phyloP scores from a whole-genome alignment of 2,113 vertebrate genomes.

The Anguilla japonica region DNA sequence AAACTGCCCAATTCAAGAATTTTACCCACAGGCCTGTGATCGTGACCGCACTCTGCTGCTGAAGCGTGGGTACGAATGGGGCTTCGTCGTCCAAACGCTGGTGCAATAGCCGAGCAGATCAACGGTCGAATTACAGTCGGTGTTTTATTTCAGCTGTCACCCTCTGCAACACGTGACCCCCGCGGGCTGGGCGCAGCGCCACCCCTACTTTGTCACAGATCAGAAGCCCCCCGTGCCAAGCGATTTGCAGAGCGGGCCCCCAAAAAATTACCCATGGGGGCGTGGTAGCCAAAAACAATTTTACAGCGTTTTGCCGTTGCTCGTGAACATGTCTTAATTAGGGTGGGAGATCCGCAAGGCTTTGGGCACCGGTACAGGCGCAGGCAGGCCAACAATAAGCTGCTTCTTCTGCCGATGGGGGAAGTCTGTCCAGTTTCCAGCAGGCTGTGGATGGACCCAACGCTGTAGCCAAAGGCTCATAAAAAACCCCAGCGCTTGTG shows the following conservation, averaged over 20 bases:
- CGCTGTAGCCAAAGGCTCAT: constrained; percentile 70
- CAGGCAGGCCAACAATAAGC: constrained; percentile 76
- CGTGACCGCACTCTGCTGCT: background rate
- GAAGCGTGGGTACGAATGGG: too few relatives aligned
- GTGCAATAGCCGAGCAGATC: background rate
- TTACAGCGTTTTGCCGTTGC: constrained; percentile 69
- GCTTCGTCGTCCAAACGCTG: background rate
- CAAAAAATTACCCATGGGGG: constrained; percentile 62
- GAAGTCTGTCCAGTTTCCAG: constrained; percentile 73
- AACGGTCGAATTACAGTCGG: background rate
- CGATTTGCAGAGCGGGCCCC: background rate
- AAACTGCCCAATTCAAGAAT: background rate
- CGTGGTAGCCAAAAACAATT: constrained; percentile 71
- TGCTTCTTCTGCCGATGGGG: constrained; percentile 66
- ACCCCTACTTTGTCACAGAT: background rate
- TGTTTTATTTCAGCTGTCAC: background rate
- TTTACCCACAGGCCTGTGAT: background rate
- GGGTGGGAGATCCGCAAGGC: constrained; percentile 62
- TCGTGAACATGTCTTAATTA: constrained; percentile 69
- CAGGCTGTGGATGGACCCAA: constrained; percentile 67
- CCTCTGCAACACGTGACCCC: background rate
- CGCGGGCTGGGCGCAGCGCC: background rate
- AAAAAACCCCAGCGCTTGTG: constrained; percentile 56
- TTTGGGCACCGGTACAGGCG: constrained; percentile 67
- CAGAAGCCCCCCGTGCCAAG: constrained; percentile 43